Percentiles rank a stretch among this genome's conserved stretches.
phyloP scores from a whole-genome alignment of 2,888 invertebrate genomes.

The Linyphia triangularis region DNA sequence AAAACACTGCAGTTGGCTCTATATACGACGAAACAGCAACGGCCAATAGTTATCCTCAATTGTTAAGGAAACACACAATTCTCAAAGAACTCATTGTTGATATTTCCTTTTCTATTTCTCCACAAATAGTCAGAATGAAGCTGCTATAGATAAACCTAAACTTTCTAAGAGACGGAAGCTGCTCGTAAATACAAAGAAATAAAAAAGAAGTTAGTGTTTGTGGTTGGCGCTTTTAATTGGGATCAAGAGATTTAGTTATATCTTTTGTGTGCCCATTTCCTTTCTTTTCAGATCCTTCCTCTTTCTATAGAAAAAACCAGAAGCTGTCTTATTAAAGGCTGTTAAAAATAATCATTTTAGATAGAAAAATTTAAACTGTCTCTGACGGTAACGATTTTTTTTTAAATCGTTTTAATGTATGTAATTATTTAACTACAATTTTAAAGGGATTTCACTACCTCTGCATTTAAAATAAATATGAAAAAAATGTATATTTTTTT shows the following conservation, averaged over 20 bases:
- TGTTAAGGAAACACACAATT: background rate
- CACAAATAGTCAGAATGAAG: conserved; percentile 34
- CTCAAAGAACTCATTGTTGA: background rate
- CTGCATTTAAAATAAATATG: too few relatives aligned
- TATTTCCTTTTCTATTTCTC: conserved; percentile 9
- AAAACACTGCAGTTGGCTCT: too few relatives aligned
- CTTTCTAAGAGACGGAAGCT: conserved; percentile 15
- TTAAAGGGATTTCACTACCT: too few relatives aligned
- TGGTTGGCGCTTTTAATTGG: conserved; percentile 49
- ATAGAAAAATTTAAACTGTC: too few relatives aligned
- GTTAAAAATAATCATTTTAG: too few relatives aligned
- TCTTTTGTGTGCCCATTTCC: conserved; percentile 1
- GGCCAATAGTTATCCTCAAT: background rate
- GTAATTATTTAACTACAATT: too few relatives aligned
- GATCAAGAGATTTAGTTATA: conserved; percentile 23
- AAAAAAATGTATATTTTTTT: too few relatives aligned
- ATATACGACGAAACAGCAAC: background rate
- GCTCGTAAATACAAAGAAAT: conserved; percentile 10
- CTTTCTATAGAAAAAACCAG: background rate
- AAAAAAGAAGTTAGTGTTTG: conserved; percentile 6
- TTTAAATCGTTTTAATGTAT: too few relatives aligned
- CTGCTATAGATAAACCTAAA: conserved; percentile 30
- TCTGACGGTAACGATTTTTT: too few relatives aligned
- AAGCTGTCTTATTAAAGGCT: too few relatives aligned
- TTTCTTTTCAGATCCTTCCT: too few relatives aligned